A percentile compares a stretch with the other conserved stretches of the same genome.
These are phyloP conservation scores for Lota lota DNA, from an alignment of 2,113 vertebrate genomes.

Conservation along the genomic window DNA sequence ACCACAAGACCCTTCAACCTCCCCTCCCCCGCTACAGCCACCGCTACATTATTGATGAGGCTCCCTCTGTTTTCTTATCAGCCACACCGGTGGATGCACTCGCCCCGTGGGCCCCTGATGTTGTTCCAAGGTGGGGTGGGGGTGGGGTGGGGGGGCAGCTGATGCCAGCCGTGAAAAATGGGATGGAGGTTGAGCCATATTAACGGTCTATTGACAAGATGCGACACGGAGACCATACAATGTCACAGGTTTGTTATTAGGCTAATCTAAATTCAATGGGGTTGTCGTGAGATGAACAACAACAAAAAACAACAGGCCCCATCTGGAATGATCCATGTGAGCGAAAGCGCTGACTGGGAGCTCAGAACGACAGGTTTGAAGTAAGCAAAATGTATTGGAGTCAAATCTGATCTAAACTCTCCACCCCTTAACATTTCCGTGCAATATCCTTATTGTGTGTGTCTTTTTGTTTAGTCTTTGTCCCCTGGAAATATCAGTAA, in stretches of 20 bases:
- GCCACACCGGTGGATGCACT: conserved; percentile 29
- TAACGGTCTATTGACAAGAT: conserved; percentile 47
- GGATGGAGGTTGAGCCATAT: conserved; percentile 33
- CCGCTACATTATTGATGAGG: conserved; percentile 61
- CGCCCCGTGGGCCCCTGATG: conserved; percentile 40
- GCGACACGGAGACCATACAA: conserved; percentile 28
- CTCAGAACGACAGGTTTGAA: too few relatives aligned
- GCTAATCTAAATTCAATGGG: conserved; percentile 58
- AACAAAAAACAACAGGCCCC: background rate
- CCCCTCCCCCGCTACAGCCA: conserved; percentile 22
- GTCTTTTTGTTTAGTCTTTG: too few relatives aligned
- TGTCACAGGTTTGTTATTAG: conserved; percentile 41
- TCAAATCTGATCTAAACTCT: too few relatives aligned
- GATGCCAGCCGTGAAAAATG: conserved; percentile 46
- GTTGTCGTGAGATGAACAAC: conserved; percentile 42
- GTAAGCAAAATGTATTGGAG: too few relatives aligned
- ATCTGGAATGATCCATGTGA: too few relatives aligned
- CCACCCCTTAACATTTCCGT: too few relatives aligned
- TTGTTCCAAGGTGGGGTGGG: conserved; percentile 16
- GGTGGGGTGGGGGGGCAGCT: conserved; percentile 29
- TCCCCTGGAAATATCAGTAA: too few relatives aligned
- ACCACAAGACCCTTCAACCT: conserved; percentile 14
- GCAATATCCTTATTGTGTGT: too few relatives aligned
- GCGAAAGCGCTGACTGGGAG: too few relatives aligned
- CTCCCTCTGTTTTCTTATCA: conserved; percentile 53